Evolutionary conservation across 2,797 vertebrate species (phyloP).

Genomic region (Mormyrops boulengeri): DNA sequence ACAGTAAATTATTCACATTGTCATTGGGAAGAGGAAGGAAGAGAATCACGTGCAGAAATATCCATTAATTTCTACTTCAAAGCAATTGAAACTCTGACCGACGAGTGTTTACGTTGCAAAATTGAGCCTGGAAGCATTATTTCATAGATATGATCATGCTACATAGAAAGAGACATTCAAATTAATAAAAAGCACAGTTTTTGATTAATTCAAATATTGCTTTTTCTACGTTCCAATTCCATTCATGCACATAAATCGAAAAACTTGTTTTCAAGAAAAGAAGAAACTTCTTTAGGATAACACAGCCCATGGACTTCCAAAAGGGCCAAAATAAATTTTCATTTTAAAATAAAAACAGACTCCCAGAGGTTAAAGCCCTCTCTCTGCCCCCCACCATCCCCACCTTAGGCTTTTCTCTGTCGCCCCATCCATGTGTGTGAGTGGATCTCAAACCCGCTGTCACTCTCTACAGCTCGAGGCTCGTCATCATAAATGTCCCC

Average conservation of each 20-base stretch:
- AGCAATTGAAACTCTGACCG: conserved; percentile 18
- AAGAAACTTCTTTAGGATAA: neutral
- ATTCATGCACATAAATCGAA: neutral
- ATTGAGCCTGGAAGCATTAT: conserved; percentile 11
- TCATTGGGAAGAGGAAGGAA: neutral
- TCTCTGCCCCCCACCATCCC: neutral
- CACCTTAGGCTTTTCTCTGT: neutral
- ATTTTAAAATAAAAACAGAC: neutral
- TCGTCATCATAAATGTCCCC: neutral
- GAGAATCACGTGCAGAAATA: conserved; percentile 17
- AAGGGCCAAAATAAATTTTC: neutral
- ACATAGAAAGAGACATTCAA: neutral
- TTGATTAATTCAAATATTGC: conserved; percentile 13
- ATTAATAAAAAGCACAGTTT: conserved; percentile 15
- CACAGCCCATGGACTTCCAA: neutral
- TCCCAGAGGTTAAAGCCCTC: neutral
- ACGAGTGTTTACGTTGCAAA: conserved; percentile 21
- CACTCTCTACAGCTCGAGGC: neutral
- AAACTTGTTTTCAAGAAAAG: neutral
- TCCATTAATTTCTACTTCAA: conserved; percentile 27
- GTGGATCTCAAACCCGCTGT: neutral
- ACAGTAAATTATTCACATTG: conserved; percentile 22
- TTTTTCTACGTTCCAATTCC: neutral
- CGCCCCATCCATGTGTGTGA: neutral
- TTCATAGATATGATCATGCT: conserved; percentile 6